These are phyloP conservation scores for Maconellicoccus hirsutus DNA, from an alignment of 1,140 invertebrate genomes.

Conservation along the genomic window DNA sequence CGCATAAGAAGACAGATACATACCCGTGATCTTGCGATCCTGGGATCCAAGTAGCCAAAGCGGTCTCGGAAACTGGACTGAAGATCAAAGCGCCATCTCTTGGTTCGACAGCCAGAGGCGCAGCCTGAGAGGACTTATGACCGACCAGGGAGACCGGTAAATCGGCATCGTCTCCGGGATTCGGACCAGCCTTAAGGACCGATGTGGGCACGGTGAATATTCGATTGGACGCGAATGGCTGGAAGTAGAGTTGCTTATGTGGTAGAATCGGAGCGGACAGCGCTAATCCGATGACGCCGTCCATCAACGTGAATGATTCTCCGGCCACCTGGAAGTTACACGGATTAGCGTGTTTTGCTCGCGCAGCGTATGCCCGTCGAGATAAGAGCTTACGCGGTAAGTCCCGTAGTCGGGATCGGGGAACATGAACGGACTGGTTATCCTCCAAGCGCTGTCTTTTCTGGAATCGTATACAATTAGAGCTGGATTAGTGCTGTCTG, in stretches of 20 bases:
- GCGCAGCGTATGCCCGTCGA: too few relatives aligned
- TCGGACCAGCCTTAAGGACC: constrained; percentile 53
- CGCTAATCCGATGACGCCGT: constrained; percentile 64
- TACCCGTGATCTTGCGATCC: constrained; percentile 50
- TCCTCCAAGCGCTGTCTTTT: constrained; percentile 59
- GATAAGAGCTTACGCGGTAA: constrained; percentile 37
- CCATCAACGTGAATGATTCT: constrained; percentile 58
- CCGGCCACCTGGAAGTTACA: constrained; percentile 35
- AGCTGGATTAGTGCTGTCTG: constrained; percentile 61
- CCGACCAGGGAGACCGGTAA: constrained; percentile 61
- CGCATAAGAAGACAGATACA: too few relatives aligned
- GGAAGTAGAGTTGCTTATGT: constrained; percentile 51
- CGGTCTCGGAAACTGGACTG: constrained; percentile 61
- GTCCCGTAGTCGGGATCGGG: constrained; percentile 62
- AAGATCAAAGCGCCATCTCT: constrained; percentile 57
- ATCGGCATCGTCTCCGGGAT: constrained; percentile 45
- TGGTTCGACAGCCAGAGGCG: constrained; percentile 54
- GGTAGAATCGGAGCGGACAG: constrained; percentile 45
- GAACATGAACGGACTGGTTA: constrained; percentile 64
- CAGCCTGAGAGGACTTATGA: constrained; percentile 66
- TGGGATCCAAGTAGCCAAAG: constrained; percentile 62
- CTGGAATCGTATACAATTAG: constrained; percentile 59
- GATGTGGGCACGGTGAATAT: constrained; percentile 61
- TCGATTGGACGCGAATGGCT: constrained; percentile 67
- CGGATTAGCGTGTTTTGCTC: too few relatives aligned